Base-by-base conservation (phyloP, 2,797 vertebrate species). In the Lates japonicus region DNA sequence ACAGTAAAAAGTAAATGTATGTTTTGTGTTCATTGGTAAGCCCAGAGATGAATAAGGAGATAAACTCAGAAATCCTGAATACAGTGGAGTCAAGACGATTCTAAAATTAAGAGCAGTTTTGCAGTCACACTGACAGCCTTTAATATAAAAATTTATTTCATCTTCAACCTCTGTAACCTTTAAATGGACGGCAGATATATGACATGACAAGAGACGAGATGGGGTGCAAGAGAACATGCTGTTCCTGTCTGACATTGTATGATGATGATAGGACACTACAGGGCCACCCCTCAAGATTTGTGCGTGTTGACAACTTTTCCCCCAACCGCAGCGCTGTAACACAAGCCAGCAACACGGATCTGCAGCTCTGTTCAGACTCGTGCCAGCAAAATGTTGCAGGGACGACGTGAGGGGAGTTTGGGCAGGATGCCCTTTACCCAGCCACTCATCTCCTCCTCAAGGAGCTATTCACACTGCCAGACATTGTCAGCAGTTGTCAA, bases 181-280 rank as follows among this genome's bases (percentile, higher is more conserved):
- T 74, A 76, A 87, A 78, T 63, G 29, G 62, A 55, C 33, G 42
- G 35, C 57, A 57, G 59, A 70, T 54, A 70, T 63, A 68, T 5
- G 19, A 74, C 80, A 72, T 60, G 85, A 83, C 74, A 79, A 46
- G 74, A 59, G 57, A 71, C 42, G 9, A 55, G 71, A 76, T 19
- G 29, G 69, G 67, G 35, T 70, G 69, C 54, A 49, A 42, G 68
- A 69, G 72, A 89, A 88, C 86, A 81, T 75, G 78, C 76, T 83
- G 89, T 77, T 81, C 58, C 76, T 74, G 76, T 84, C 85, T 82
- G 60, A 63, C 51, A 68, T 62, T 67, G 44, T 22, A 31, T 87
- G 79, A 82, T 57, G 68, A 71, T 89, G 78, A 89, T 64, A 70
- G 33, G 63, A 87, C 44, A 71, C 52, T 80, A 64, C 70, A 74